Evolutionary conservation across 2,113 vertebrate genomes (phyloP), one percentile per base, ranked within the genome.

Genomic region (Pogona vitticeps): DNA sequence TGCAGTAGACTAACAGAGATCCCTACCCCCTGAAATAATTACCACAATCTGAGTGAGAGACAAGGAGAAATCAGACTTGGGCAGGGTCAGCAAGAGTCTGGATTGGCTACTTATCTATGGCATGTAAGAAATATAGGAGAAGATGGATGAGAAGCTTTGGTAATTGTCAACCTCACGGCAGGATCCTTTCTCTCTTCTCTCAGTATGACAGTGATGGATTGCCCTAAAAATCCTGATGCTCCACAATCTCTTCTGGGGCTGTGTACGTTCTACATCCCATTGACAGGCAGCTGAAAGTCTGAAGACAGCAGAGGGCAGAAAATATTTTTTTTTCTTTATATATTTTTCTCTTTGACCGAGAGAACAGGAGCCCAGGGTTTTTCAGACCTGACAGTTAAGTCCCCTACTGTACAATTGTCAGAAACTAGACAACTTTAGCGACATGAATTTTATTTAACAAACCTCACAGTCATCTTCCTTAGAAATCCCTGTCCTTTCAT

Each of bases 141-240:
- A 61, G 88, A 85, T 77, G 18, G n/a, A n/a, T 86, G 80, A 42
- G 52, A 89, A 80, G 46, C 84, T 2, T 20, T 90, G 18, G 36
- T 73, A 63, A 67, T 18, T 56, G 18, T 42, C 75, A 80, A 42
- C 73, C 28, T 90, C 78, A 88, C 58, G 40, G 21, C n/a, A 36
- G 79, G 88, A 26, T 68, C 46, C 68, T 33, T 56, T 10, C 2
- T 31, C 56, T 9, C 78, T 87, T 87, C 63, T 20, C 71, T 71
- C 71, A 7, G n/a, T 83, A 80, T 82, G 82, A 80, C 46, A 76
- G 7, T 88, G 81, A 85, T 88, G 68, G 87, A 90, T 87, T 89
- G 58, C 72, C n/a, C 10, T 88, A 73, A 76, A 52, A 82, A 17
- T 79, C 82, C 76, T 0, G 17, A 86, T 88, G 20, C 52, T 73